Base-by-base conservation (phyloP, 2,113 vertebrate species). In the Tachysurus fulvidraco region DNA sequence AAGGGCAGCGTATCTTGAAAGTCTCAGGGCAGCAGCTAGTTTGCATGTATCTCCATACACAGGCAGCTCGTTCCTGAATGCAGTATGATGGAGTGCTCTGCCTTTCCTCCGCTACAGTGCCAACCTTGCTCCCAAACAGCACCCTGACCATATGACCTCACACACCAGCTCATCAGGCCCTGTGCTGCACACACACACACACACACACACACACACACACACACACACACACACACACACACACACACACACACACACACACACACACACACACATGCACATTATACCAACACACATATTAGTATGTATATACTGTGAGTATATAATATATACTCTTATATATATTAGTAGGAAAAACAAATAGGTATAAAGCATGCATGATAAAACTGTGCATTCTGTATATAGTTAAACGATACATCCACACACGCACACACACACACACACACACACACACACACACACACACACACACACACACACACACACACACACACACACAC, bases 11-110 rank as follows among this genome's bases (percentile, higher is more conserved):
- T 78, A 81, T 82, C 44, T 84, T 90, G 89, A 87, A 83, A 84
- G 83, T 91, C 89, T 89, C 57, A 81, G 90, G 90, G 90, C 86
- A 69, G 52, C 83, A 90, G 79, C 90, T 90, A 89, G 82, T 93
- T 93, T 92, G 87, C 89, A 93, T 92, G 89, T 87, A 85, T 88
- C 79, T 92, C 88, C 91, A 91, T 90, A 90, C 88, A 46, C 76
- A 76, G 55, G 30, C 89, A 80, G 90, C 92, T 92, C 87, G 71
- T 86, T 88, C 50, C 87, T 85, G 88, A 81, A 50, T 50, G 83
- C 80, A 55, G 67, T 87, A 76, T 90, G 87, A 92, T 88, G 91
- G 89, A 93, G 89, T 90, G 77, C 54, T 46, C 4, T 85, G 87
- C 84, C 85, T 83, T 76, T 86, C 89, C 82, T 57, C 88, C 83